phyloP scores from a whole-genome alignment of 2,113 vertebrate species.

The Lagenorhynchus albirostris region DNA sequence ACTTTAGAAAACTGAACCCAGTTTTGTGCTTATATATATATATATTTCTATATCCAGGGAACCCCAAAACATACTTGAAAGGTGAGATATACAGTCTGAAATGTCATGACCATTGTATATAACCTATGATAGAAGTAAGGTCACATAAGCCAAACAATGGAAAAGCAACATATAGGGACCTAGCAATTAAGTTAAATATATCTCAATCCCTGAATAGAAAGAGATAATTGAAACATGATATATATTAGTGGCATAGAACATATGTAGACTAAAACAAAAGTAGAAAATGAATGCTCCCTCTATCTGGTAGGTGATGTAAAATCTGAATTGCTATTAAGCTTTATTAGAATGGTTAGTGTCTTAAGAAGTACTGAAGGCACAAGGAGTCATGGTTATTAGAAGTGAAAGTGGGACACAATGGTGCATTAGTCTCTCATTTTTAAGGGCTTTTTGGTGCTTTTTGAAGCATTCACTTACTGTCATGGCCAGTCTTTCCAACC shows the following conservation, averaged over 20 bases:
- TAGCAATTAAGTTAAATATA: neutral
- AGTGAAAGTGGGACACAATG: constrained; percentile 36
- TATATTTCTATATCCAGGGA: neutral
- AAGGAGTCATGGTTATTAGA: constrained; percentile 29
- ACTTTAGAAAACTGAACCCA: neutral
- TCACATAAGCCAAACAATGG: neutral
- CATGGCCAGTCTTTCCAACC: neutral
- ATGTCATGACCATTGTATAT: neutral
- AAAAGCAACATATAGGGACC: accelerated
- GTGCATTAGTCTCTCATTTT: constrained; percentile 43
- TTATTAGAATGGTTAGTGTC: constrained; percentile 10
- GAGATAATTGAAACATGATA: neutral
- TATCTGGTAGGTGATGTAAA: constrained; percentile 45
- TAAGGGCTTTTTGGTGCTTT: constrained; percentile 44
- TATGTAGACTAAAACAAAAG: neutral
- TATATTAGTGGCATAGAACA: neutral
- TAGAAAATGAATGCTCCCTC: constrained; percentile 32
- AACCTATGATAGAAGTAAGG: neutral
- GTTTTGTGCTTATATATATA: neutral
- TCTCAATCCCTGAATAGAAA: neutral
- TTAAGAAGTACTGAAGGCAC: constrained; percentile 45
- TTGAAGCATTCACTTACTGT: neutral
- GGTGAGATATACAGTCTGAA: neutral
- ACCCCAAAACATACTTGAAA: neutral
- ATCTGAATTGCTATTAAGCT: constrained; percentile 42